Evolutionary conservation across 2,113 vertebrate species (phyloP).

Genomic region (Fregata magnificens): DNA sequence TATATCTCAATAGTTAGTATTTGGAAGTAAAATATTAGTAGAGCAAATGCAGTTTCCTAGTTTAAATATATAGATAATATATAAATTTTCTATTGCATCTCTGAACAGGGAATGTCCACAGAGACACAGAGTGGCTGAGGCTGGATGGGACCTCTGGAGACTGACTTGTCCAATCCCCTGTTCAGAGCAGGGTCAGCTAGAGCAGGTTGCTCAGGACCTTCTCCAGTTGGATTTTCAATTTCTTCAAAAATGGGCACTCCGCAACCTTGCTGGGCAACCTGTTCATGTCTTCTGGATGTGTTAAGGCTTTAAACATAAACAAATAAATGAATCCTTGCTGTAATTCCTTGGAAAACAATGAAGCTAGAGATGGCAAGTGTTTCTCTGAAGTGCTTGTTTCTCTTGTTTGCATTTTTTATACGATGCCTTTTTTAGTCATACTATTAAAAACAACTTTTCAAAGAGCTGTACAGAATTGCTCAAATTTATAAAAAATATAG

Average conservation of each 20-base stretch:
- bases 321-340: not conserved
- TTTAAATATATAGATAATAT: not conserved
- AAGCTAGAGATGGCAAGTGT: not conserved
- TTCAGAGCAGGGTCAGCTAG: not conserved
- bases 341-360: not conserved
- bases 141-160: not conserved
- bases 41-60: not conserved
- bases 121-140: not conserved
- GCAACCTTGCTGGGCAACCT: not conserved
- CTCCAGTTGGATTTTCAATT: not conserved
- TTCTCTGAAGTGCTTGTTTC: not conserved
- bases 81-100: not conserved
- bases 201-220: not conserved
- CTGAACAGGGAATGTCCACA: not conserved
- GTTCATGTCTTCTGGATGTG: not conserved
- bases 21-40: not conserved
- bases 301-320: not conserved
- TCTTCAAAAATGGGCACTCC: not conserved
- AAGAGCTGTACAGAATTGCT: not conserved
- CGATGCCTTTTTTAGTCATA: not conserved
- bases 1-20: not conserved
- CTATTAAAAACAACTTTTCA: not conserved
- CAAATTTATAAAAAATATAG: not conserved
- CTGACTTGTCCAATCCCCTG: not conserved
- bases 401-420: not conserved